Conservation (phyloP, 1,140 invertebrate species). For the Steinernema feltiae region DNA sequence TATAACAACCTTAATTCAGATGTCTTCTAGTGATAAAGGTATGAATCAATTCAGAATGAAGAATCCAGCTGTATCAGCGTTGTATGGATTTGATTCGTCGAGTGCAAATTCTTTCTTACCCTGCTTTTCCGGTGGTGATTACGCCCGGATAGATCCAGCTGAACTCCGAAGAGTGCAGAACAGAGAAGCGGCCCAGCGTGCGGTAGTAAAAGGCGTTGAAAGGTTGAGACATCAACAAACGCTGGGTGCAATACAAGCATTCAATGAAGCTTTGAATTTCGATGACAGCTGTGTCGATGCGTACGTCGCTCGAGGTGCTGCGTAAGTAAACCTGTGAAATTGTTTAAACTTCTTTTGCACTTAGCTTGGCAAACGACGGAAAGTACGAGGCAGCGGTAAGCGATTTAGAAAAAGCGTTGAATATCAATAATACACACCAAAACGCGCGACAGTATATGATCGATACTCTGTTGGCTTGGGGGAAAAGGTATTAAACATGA, state of each 20-base stretch:
- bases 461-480: not conserved
- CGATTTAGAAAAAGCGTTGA: not conserved
- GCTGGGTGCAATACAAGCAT: not conserved
- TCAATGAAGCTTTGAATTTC: not conserved
- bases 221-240: not conserved
- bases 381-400: not conserved
- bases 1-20: no score
- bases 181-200: not conserved
- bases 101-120: not conserved
- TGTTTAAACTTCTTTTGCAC: not conserved
- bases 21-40: not conserved
- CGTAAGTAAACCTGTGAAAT: not conserved
- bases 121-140: not conserved
- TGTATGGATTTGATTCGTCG: not conserved
- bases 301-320: not conserved
- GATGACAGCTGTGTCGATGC: not conserved
- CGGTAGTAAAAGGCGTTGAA: not conserved
- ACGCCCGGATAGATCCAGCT: not conserved
- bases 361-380: not conserved
- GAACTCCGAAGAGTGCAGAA: not conserved
- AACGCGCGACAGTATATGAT: not conserved
- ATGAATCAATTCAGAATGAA: not conserved
- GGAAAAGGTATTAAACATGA: not conserved
- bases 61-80: not conserved
- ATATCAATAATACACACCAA: not conserved